Conservation (phyloP, 2,888 invertebrate species). For the Philopedon plagiatum region DNA sequence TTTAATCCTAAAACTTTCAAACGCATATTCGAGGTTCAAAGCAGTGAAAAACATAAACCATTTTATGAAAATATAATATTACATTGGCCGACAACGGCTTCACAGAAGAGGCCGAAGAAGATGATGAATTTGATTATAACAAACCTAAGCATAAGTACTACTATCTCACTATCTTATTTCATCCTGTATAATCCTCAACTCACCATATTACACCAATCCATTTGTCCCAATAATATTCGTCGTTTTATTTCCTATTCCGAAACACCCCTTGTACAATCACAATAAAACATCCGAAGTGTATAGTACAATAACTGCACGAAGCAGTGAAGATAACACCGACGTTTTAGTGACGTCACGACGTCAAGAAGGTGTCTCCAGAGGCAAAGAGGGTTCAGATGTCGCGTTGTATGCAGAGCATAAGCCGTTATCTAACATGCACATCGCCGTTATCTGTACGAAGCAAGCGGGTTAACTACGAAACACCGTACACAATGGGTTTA, state of each 20-base stretch:
- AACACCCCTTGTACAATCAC: neutral
- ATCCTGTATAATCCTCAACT: too few relatives aligned
- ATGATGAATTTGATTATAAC: too few relatives aligned
- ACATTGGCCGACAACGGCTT: too few relatives aligned
- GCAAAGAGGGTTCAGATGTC: slow-evolving; percentile 17
- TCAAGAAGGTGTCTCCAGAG: slow-evolving; percentile 31
- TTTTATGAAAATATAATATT: too few relatives aligned
- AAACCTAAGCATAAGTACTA: too few relatives aligned
- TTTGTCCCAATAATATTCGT: neutral
- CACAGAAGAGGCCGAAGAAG: too few relatives aligned
- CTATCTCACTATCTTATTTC: too few relatives aligned
- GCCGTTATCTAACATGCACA: slow-evolving; percentile 27
- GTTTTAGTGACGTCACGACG: slow-evolving; percentile 28
- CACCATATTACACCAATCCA: neutral
- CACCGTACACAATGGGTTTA: slow-evolving; percentile 15
- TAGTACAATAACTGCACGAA: neutral
- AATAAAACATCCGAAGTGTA: slow-evolving; percentile 3
- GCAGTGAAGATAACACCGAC: slow-evolving; percentile 13
- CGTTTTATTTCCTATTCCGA: neutral
- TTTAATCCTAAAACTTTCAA: too few relatives aligned
- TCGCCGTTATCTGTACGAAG: slow-evolving; percentile 26
- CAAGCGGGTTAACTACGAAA: slow-evolving; percentile 29
- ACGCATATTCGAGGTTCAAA: too few relatives aligned
- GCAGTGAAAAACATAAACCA: too few relatives aligned
- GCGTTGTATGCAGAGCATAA: slow-evolving; percentile 10